Conservation (phyloP, 2,888 invertebrate genomes). For the Pristionchus maxplancki region DNA sequence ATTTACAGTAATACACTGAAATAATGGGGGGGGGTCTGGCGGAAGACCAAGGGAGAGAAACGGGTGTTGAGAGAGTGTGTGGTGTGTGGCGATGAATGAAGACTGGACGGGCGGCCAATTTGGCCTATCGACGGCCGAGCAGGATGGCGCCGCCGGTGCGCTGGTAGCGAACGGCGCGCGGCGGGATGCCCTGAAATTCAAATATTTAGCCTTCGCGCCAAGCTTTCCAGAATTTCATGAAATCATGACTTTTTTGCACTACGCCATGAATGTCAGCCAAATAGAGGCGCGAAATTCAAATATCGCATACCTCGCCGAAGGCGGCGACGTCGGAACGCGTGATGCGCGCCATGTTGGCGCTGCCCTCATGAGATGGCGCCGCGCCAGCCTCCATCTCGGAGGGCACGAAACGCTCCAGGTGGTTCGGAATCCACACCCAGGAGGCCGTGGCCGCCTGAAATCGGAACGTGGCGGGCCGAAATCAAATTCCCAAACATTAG, state of each 20-base stretch:
- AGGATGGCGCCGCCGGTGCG: conserved; percentile 65
- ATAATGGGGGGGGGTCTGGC: no score
- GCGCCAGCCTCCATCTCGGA: conserved; percentile 9
- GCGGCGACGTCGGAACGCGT: conserved; percentile 16
- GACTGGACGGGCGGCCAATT: not conserved
- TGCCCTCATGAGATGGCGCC: not conserved
- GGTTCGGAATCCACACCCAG: conserved; percentile 48
- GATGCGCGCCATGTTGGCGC: not conserved
- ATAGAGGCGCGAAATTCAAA: not conserved
- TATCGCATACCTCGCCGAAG: conserved; percentile 25
- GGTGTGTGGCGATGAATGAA: not conserved
- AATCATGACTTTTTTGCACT: not conserved
- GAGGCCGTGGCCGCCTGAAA: not conserved
- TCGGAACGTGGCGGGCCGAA: not conserved
- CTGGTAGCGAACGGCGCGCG: conserved; percentile 54
- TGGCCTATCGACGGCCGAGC: conserved; percentile 54
- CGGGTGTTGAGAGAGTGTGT: not conserved
- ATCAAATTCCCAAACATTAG: no score
- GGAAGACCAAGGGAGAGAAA: not conserved
- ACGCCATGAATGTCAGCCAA: not conserved
- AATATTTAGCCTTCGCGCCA: not conserved
- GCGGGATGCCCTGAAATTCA: conserved; percentile 24
- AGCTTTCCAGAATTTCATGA: not conserved
- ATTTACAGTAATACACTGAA: not conserved
- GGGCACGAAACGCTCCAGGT: conserved; percentile 12